Base-by-base conservation (phyloP, 2,888 invertebrate species). In the Cepaea hortensis region DNA sequence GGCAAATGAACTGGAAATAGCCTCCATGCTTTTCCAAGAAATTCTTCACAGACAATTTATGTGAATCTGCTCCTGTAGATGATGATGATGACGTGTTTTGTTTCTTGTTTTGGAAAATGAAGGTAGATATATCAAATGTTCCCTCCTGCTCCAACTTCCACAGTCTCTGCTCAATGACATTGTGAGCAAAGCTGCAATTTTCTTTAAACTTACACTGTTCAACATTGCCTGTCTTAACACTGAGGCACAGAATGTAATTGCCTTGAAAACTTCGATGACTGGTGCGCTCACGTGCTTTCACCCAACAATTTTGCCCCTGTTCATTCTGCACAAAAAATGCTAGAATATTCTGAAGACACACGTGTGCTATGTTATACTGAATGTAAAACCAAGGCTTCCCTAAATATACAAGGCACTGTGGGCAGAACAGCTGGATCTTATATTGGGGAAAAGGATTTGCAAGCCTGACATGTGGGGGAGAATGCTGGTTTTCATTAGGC, bases 81-180 rank as follows among this genome's bases (percentile, higher is more conserved):
- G 55, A 55, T 55, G 55, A 55, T 1, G 73, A 9, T 46, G 81
- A 55, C 11, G 50, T 23, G 18, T 70, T 20, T 2, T 72, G 61
- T 50, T 88, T 89, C 75, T 91, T 87, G 83, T 92, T 90, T 87
- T 92, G 91, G 77, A 91, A 88, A 55, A 93, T 91, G 83, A 93
- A 94, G 79, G 93, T 93, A 7, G 91, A 90, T 13, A 93, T 90
- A 86, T 90, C 90, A 86, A 93, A 94, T 5, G 84, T 76, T 11
- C 91, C 93, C 83, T 91, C 90, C 86, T 93, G 93, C 79, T 94
- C 93, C 80, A 91, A 68, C 15, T 89, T 92, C 94, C 94, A 94
- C 7, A 94, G 85, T 6, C 46, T 85, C 85, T 91, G 91, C 85
- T 94, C 93, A 15, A 91, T 89, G 4, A 89, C 88, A 86, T 91